A percentile compares a stretch with the other conserved stretches of the same genome.
phyloP scores from a whole-genome alignment of 2,113 vertebrate species.

The Scortum barcoo region DNA sequence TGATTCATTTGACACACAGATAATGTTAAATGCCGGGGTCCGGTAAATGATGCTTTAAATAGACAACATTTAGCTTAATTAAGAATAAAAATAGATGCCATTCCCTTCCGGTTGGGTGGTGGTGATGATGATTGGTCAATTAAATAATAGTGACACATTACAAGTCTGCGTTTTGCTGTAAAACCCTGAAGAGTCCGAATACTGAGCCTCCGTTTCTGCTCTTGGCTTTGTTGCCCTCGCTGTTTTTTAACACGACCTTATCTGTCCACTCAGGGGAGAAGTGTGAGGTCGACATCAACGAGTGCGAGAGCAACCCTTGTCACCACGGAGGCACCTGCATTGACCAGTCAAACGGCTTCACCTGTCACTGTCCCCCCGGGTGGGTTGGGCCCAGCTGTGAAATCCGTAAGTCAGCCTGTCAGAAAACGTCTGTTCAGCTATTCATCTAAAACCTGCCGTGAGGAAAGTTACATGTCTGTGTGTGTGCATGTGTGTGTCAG shows the following conservation, averaged over 20 bases:
- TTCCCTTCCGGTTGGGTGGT: not conserved
- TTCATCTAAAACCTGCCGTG: slow-evolving; percentile 12
- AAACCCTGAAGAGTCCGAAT: not conserved
- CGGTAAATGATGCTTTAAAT: not conserved
- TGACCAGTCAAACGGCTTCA: slow-evolving; percentile 94
- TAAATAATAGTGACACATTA: not conserved
- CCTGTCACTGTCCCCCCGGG: slow-evolving; percentile 93
- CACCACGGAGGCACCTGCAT: slow-evolving; percentile 94
- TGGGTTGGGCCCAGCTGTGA: slow-evolving; percentile 98
- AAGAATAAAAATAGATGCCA: not conserved
- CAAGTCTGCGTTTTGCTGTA: not conserved
- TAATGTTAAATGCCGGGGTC: not conserved
- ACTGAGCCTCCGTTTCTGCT: slow-evolving; percentile 1
- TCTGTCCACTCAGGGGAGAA: slow-evolving; percentile 87
- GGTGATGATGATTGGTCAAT: not conserved
- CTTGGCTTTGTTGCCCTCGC: not conserved
- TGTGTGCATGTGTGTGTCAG: slow-evolving; percentile 74
- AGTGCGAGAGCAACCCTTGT: slow-evolving; percentile 96
- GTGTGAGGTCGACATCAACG: slow-evolving; percentile 93
- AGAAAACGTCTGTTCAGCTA: not conserved
- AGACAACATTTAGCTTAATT: not conserved
- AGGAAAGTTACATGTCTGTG: not conserved
- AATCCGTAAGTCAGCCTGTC: slow-evolving; percentile 91
- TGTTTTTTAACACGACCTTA: slow-evolving; percentile 17
- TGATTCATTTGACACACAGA: not conserved